Evolutionary conservation across 2,113 vertebrate species (phyloP).

Genomic region (Albula goreensis): DNA sequence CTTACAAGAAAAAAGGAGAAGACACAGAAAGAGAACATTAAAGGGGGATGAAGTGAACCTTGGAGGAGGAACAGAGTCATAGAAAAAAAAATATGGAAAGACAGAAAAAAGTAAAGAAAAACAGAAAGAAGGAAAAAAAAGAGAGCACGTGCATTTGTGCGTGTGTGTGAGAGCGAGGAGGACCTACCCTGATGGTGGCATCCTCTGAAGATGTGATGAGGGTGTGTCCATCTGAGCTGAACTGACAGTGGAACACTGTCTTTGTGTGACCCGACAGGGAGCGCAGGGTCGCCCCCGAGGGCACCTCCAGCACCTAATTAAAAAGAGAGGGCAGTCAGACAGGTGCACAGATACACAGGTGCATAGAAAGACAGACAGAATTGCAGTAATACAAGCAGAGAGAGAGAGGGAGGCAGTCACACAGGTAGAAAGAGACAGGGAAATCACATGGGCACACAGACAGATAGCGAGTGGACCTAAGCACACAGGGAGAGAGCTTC

Average conservation of each 20-base stretch:
- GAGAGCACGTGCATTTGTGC: too few species aligned
- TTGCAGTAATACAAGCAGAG: background rate
- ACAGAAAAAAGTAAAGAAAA: background rate
- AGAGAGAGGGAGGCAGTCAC: background rate
- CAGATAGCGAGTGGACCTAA: background rate
- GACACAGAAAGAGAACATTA: background rate
- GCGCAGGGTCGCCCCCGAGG: constrained; percentile 72
- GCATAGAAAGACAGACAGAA: background rate
- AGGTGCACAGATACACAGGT: background rate
- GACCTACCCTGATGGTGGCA: constrained; percentile 78
- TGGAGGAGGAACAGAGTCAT: too few species aligned
- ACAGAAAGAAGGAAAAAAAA: background rate
- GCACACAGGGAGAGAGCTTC: background rate
- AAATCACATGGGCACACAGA: background rate
- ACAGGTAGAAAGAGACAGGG: background rate
- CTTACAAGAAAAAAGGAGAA: background rate
- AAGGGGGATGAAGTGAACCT: background rate
- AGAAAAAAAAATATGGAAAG: too few species aligned
- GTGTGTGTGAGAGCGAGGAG: background rate
- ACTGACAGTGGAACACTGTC: constrained; percentile 81
- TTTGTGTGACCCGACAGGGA: constrained; percentile 70
- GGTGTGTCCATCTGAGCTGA: constrained; percentile 73
- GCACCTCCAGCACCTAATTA: constrained; percentile 79
- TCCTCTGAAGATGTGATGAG: constrained; percentile 88
- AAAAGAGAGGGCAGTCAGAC: constrained; percentile 23